Conservation (phyloP, 2,113 vertebrate genomes). For the Pachyramphus minor region DNA sequence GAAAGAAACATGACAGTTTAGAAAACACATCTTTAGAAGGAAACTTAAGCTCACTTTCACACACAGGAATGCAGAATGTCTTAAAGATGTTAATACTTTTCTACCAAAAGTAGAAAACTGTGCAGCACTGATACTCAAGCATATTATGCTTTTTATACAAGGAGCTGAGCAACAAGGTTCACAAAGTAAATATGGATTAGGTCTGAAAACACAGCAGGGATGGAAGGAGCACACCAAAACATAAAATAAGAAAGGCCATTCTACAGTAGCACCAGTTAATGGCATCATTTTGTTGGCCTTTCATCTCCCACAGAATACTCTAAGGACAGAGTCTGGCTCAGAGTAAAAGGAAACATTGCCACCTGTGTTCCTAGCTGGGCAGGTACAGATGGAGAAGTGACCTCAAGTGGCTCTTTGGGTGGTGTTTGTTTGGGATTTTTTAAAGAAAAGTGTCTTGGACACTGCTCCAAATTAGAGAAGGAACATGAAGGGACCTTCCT, state of each 20-base stretch:
- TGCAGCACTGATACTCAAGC: not conserved
- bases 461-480: not conserved
- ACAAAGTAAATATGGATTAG: not conserved
- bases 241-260: not conserved
- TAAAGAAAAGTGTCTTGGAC: not conserved
- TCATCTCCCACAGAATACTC: not conserved
- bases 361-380: not conserved
- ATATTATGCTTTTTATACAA: fast-evolving
- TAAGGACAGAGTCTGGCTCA: not conserved
- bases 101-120: not conserved
- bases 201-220: not conserved
- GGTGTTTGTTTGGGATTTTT: not conserved
- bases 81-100: not conserved
- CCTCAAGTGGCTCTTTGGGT: not conserved
- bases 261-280: not conserved
- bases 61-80: not conserved
- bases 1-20: not conserved
- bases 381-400: not conserved
- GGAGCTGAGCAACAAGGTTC: not conserved
- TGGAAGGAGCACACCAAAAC: not conserved
- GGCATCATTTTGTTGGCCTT: not conserved
- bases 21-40: not conserved
- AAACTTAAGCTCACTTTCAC: not conserved
- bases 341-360: not conserved
- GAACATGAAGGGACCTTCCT: not conserved